A percentile compares a stretch with the other conserved stretches of the same genome.
Conservation (phyloP, 2,797 vertebrate genomes). For the Mormyrops attenuatus region DNA sequence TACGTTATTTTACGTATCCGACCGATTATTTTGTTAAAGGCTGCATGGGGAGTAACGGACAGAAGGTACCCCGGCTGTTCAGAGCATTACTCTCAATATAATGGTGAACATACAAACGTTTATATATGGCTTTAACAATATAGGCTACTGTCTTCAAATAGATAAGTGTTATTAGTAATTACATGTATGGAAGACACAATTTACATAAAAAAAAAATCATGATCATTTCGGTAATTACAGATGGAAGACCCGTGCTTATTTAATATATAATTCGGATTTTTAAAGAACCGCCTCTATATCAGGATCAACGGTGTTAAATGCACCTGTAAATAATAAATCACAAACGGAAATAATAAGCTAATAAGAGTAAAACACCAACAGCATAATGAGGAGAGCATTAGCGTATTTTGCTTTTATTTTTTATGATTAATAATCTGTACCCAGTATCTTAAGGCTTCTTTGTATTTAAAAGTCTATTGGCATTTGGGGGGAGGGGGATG, state of each 20-base stretch:
- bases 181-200: background rate
- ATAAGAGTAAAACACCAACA: background rate
- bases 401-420: background rate
- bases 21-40: background rate
- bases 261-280: background rate
- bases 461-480: background rate
- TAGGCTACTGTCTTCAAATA: background rate
- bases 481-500: background rate
- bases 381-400: background rate
- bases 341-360: background rate
- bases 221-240: background rate
- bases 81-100: background rate
- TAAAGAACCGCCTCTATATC: background rate
- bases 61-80: background rate
- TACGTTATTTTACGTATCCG: background rate
- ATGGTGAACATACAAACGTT: background rate
- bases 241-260: background rate
- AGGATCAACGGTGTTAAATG: background rate
- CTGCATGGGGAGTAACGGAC: background rate
- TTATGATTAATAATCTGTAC: background rate
- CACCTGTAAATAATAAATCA: background rate
- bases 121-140: background rate
- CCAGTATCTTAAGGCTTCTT: background rate
- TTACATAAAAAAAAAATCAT: background rate
- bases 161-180: background rate